Conservation (phyloP, 2,888 invertebrate species). For the Amaurobius ferox region DNA sequence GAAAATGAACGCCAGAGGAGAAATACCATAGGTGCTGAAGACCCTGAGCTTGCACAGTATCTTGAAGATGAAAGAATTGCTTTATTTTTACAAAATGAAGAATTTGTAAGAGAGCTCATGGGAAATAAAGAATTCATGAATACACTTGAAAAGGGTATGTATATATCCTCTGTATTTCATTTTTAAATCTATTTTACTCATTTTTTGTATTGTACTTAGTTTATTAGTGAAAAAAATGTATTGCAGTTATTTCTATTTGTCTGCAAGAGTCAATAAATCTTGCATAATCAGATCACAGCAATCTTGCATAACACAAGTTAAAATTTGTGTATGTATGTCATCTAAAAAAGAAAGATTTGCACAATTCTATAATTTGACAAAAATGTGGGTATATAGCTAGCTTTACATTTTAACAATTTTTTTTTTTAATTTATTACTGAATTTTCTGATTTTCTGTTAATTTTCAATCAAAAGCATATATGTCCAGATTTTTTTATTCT, state of each 20-base stretch:
- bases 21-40: conserved; percentile 76
- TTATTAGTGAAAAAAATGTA: not conserved
- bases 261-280: not conserved
- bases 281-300: not conserved
- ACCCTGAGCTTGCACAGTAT: conserved; percentile 80
- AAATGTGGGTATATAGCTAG: too few species aligned
- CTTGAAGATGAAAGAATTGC: conserved; percentile 92
- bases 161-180: too few species aligned
- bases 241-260: not conserved
- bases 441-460: too few species aligned
- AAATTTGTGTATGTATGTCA: too few species aligned
- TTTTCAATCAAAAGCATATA: too few species aligned
- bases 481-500: too few species aligned
- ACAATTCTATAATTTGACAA: too few species aligned
- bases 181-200: too few species aligned
- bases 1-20: conserved; percentile 79
- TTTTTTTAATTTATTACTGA: too few species aligned
- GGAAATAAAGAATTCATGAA: conserved; percentile 92
- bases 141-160: conserved; percentile 82
- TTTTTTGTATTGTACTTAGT: not conserved
- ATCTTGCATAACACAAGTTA: too few species aligned
- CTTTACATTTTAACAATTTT: too few species aligned
- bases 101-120: conserved; percentile 90
- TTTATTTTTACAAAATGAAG: conserved; percentile 91
- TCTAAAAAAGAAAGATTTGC: too few species aligned